Evolutionary conservation across 1,140 invertebrate species (phyloP), one percentile per base, ranked within the genome.

Genomic region (Hirudo medicinalis): DNA sequence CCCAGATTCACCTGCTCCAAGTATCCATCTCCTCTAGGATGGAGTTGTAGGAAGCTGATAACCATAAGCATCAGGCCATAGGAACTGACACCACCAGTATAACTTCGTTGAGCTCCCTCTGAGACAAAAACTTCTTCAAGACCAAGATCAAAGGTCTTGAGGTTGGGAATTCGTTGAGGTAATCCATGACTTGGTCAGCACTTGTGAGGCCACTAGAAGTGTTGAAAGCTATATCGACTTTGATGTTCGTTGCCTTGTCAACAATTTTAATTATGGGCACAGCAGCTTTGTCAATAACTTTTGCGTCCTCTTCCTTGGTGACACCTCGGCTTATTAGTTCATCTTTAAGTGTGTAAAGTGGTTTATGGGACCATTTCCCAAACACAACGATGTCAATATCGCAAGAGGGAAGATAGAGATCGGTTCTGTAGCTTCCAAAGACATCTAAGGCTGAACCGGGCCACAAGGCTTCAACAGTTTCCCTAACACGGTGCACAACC

Each of bases 61-160:
- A 91, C 92, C 90, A 99, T 94, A 71, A 99, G 87, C 81, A 98
- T 97, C 75, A 99, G 87, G 80, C 93, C 94, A 83, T 99, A 99
- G 54, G 94, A 98, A 75, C 93, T 94, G 77, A 99, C 96, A 80
- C 96, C 96, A 76, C 96, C 94, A 69, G 93, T 97, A 84, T 96
- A 99, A 98, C 95, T 87, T 98, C 94, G 84, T 98, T 98, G 76
- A 99, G 87, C 85, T 97, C 92, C 82, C 94, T 87, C 83, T 97
- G 91, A 68, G 96, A 85, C 71, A 98, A 87, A 85, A 97, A 98
- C 84, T 97, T 94, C 84, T 99, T 99, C 74, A 99, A 85, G 69
- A 97, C 93, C 83, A 97, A 89, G 74, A 97, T 93, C 76, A 98
- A 85, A 79, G 94, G 95, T 32, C 90, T 88, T 73, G 98, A 84